Evolutionary conservation across 1,140 invertebrate genomes (phyloP), one percentile per base, ranked within the genome.

Genomic region (Sipha flava): DNA sequence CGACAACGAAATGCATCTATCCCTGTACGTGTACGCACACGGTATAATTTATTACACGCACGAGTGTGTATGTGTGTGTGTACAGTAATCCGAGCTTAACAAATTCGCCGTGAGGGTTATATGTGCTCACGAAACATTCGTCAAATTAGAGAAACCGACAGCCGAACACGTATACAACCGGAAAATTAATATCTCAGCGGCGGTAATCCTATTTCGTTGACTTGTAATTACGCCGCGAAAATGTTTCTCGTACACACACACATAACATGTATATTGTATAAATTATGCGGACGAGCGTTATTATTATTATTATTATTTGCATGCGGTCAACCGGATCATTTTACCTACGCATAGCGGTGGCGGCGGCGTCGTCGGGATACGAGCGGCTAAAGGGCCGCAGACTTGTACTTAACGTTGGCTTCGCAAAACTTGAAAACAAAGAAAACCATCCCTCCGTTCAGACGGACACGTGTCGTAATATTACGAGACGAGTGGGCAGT

Each of bases 81-180:
- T 54, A 26, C 40, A 29, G 72, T 75, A 75, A 75, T 75, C 72
- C 34, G 72, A 75, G 72, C 72, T 75, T 75, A 57, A 68, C 26
- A 45, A 68, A 75, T 57, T 54, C 72, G 40, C 29, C 5, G 21
- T 16, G 64, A 68, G 31, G 29, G 72, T 75, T 9, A 10, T 18
- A 7, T 12, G 7, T 18, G 47, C 62, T 10, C 34, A 40, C 31
- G 34, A 66, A 73, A 37, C 47, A 75, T 75, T 75, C 52, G 72
- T 75, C 72, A 75, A 75, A 75, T 75, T 75, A 75, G 49, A 75
- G 72, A 75, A 40, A 75, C 21, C 64, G 49, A 75, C 72, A 31
- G 31, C 34, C 49, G 52, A 37, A 75, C 72, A 40, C 31, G 70
- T 73, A 70, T 70, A 37, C 70, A n/a, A 54, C 47, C 49, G 47